Conservation (phyloP, 2,113 vertebrate species). For the Protobothrops flavoviridis region DNA sequence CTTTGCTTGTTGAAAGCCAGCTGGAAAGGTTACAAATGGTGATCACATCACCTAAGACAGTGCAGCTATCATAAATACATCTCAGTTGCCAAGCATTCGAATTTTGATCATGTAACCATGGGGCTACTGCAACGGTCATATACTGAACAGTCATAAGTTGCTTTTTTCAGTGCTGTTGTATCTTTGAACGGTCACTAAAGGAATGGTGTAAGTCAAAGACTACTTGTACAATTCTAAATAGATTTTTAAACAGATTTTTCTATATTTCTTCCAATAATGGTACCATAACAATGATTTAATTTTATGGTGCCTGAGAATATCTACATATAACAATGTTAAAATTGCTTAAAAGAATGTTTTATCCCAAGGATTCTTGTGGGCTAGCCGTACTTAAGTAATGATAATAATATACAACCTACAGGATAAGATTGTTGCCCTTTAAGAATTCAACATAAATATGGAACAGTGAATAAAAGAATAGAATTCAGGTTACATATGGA, state of each 20-base stretch:
- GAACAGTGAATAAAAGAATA: neutral
- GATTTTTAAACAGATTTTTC: neutral
- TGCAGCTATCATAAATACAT: no score
- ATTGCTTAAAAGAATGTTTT: neutral
- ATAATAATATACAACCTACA: neutral
- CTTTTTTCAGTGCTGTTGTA: no score
- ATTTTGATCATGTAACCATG: no score
- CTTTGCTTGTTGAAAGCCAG: no score
- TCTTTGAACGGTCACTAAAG: no score
- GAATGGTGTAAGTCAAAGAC: no score
- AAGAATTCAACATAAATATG: neutral
- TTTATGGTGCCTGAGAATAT: neutral
- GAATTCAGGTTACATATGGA: neutral
- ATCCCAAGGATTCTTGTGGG: neutral
- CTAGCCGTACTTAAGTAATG: neutral
- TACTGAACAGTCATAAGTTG: no score
- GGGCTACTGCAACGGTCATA: no score
- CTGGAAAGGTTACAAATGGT: no score
- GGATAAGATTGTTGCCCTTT: neutral
- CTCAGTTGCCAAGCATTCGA: no score
- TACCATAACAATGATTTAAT: neutral
- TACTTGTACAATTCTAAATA: neutral
- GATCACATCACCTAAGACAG: no score
- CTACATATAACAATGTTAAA: neutral
- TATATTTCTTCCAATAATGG: neutral